Evolutionary conservation across 1,140 invertebrate species (phyloP).

Genomic region (Drosophila prosaltans): DNA sequence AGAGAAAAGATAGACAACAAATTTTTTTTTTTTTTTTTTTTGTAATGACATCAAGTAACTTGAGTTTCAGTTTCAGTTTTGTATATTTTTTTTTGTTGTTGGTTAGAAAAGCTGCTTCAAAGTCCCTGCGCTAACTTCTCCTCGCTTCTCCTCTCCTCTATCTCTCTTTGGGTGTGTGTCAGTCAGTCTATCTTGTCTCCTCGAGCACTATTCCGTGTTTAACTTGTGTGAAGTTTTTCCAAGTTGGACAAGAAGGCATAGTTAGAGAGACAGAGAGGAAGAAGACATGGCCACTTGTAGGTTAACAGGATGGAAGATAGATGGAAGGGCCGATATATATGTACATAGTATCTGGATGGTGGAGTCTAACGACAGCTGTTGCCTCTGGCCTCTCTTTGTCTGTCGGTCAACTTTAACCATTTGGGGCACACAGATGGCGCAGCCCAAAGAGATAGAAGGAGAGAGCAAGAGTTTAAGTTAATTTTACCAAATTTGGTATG

Average conservation of each 20-base stretch:
- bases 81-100: constrained; percentile 24
- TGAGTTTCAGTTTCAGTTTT: constrained; percentile 36
- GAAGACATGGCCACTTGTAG: constrained; percentile 50
- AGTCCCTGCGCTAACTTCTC: constrained; percentile 12
- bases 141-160: neutral
- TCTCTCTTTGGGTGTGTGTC: neutral
- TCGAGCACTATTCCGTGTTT: constrained; percentile 75
- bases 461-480: constrained; percentile 51
- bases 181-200: constrained; percentile 36
- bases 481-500: constrained; percentile 27
- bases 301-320: constrained; percentile 21
- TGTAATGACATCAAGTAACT: constrained; percentile 61
- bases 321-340: neutral
- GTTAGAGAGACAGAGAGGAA: neutral
- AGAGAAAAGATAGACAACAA: constrained; percentile 24
- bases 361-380: constrained; percentile 47
- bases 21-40: constrained; percentile 16
- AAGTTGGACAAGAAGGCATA: constrained; percentile 41
- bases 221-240: constrained; percentile 75
- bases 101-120: constrained; percentile 60
- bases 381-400: constrained; percentile 27
- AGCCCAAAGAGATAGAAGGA: constrained; percentile 33
- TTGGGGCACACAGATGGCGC: constrained; percentile 9
- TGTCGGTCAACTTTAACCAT: constrained; percentile 54
- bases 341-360: constrained; percentile 8